Percentiles rank a stretch among this genome's conserved stretches.
Evolutionary conservation across 2,113 vertebrate genomes (phyloP).

Genomic region (Mus pahari): DNA sequence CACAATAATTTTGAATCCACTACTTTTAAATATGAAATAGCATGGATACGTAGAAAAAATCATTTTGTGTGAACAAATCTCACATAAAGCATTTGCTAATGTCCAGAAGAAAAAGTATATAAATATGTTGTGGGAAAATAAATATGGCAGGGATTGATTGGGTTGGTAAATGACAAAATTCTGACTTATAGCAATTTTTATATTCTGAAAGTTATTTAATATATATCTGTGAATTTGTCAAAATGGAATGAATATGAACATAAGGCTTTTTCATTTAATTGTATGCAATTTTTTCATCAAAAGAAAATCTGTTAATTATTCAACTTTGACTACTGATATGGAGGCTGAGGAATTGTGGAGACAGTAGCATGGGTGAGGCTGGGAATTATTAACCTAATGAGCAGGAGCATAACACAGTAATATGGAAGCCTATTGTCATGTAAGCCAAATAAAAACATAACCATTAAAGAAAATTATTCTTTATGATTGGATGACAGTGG

Average conservation of each 20-base stretch:
- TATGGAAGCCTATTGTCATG: background rate
- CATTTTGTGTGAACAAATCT: background rate
- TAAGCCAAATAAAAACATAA: background rate
- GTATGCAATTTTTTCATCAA: background rate
- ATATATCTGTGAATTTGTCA: background rate
- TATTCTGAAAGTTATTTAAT: slow-evolving; percentile 31
- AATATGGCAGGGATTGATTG: background rate
- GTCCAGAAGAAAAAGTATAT: background rate
- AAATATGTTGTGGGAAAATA: background rate
- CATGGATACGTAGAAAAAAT: background rate
- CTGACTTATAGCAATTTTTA: background rate
- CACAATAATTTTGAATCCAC: background rate
- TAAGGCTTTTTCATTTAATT: slow-evolving; percentile 27
- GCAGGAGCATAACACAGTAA: background rate
- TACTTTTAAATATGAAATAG: background rate
- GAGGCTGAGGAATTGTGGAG: background rate
- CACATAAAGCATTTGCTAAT: background rate
- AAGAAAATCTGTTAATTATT: slow-evolving; percentile 43
- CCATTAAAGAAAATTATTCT: background rate
- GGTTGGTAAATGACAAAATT: background rate
- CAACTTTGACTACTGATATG: background rate
- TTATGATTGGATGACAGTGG: background rate
- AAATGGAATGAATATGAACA: background rate
- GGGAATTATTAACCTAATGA: background rate
- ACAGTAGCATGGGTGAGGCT: background rate